phyloP scores from a whole-genome alignment of 2,888 invertebrate species.

The Lottia scabra region DNA sequence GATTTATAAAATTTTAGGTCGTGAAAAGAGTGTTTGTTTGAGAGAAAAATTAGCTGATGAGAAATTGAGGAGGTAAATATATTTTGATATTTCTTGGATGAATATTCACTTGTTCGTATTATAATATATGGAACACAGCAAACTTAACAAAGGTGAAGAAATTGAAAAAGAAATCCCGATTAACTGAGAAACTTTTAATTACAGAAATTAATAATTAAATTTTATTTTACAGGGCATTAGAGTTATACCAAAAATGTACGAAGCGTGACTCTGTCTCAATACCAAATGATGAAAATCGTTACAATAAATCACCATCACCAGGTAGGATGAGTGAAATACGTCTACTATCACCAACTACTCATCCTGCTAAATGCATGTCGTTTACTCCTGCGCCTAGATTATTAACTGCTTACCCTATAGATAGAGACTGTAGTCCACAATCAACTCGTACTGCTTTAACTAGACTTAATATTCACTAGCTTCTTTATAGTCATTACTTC shows the following conservation, averaged over 20 bases:
- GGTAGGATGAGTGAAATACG: not conserved
- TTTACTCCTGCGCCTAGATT: conserved; percentile 1
- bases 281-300: not conserved
- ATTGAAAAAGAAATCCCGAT: too few species aligned
- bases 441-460: not conserved
- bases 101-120: too few species aligned
- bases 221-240: not conserved
- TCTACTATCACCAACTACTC: not conserved
- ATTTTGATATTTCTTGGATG: too few species aligned
- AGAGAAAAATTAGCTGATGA: conserved; percentile 55
- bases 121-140: too few species aligned
- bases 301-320: conserved; percentile 2
- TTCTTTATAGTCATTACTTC: not conserved
- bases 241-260: conserved; percentile 1
- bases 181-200: too few species aligned
- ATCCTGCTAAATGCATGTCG: conserved; percentile 3
- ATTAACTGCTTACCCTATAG: not conserved
- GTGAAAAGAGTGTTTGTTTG: conserved; percentile 47
- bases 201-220: too few species aligned
- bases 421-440: not conserved
- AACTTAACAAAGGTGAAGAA: too few species aligned
- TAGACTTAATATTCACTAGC: not conserved
- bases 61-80: conserved; percentile 42
- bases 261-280: not conserved
- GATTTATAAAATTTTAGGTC: conserved; percentile 33